Evolutionary conservation across 1,140 invertebrate species (phyloP).

Genomic region (Protaetia brevitarsis): DNA sequence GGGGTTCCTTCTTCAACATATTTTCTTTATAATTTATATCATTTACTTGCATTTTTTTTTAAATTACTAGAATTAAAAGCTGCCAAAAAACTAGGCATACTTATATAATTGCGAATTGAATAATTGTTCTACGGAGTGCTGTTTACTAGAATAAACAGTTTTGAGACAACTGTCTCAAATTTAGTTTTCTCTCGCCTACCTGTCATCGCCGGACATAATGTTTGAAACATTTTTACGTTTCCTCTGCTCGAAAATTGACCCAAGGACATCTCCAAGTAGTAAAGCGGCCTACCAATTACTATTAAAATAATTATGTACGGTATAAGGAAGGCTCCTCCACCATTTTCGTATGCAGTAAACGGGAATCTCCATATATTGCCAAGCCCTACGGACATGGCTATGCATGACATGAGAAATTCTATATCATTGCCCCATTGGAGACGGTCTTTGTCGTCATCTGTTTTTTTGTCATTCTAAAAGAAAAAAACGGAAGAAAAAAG

Average conservation of each 20-base stretch:
- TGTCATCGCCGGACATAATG: conserved; percentile 21
- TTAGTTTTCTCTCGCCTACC: conserved; percentile 18
- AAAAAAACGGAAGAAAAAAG: too few species aligned
- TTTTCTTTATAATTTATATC: too few species aligned
- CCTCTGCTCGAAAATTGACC: conserved; percentile 31
- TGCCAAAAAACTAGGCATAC: too few species aligned
- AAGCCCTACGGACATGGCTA: conserved; percentile 81
- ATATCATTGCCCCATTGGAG: conserved; percentile 27
- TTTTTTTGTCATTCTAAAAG: too few species aligned
- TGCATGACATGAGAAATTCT: conserved; percentile 62
- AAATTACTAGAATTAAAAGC: too few species aligned
- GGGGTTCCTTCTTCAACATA: too few species aligned
- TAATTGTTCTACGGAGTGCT: too few species aligned
- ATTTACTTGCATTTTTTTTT: too few species aligned
- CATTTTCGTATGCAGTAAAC: conserved; percentile 77
- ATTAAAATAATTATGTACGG: conserved; percentile 55
- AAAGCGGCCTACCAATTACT: conserved; percentile 58
- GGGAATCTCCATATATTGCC: conserved; percentile 87
- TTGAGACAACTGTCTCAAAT: too few species aligned
- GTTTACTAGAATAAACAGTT: too few species aligned
- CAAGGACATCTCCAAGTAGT: conserved; percentile 52
- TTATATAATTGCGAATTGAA: too few species aligned
- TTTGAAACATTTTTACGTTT: conserved; percentile 27
- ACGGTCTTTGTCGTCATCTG: too few species aligned
- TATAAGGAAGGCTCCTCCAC: conserved; percentile 76